A percentile compares a stretch with the other conserved stretches of the same genome.
Conservation (phyloP, 2,888 invertebrate genomes). For the Neoascia interrupta region DNA sequence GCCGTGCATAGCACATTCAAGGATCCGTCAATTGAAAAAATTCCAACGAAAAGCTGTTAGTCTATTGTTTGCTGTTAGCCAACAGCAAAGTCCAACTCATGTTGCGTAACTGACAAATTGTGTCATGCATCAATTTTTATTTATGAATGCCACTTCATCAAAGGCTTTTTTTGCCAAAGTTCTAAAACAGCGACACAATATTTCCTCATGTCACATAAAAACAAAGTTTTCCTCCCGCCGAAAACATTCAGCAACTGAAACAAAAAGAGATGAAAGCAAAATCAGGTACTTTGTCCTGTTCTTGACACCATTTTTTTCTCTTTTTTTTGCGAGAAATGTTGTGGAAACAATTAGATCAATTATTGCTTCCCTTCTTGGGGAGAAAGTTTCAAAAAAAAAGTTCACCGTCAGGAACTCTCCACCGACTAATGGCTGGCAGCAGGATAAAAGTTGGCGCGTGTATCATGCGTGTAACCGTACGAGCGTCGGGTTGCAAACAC, state of each 20-base stretch:
- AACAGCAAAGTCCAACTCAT: too few relatives aligned
- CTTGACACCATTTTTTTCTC: slow-evolving; percentile 4
- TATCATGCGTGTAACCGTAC: slow-evolving; percentile 37
- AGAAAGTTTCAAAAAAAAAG: slow-evolving; percentile 39
- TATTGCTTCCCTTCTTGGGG: slow-evolving; percentile 39
- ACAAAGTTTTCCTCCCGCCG: slow-evolving; percentile 25
- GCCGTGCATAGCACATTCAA: too few relatives aligned
- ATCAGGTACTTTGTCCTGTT: slow-evolving; percentile 12
- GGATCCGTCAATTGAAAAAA: not conserved
- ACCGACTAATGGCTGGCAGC: slow-evolving; percentile 38
- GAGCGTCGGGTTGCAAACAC: slow-evolving; percentile 2
- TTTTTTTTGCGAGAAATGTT: slow-evolving; percentile 34
- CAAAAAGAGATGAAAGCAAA: slow-evolving; percentile 7
- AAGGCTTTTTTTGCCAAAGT: slow-evolving; percentile 28
- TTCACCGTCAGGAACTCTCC: slow-evolving; percentile 44
- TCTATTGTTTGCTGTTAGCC: too few relatives aligned
- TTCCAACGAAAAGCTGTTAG: not conserved
- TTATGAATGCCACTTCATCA: not conserved
- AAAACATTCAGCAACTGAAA: not conserved
- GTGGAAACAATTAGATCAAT: slow-evolving; percentile 59
- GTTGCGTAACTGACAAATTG: too few relatives aligned
- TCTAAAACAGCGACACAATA: slow-evolving; percentile 28
- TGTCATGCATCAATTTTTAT: not conserved
- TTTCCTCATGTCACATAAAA: slow-evolving; percentile 22
- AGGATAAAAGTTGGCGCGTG: slow-evolving; percentile 38